Conservation (phyloP, 2,797 vertebrate genomes). For the Peromyscus nudipes region DNA sequence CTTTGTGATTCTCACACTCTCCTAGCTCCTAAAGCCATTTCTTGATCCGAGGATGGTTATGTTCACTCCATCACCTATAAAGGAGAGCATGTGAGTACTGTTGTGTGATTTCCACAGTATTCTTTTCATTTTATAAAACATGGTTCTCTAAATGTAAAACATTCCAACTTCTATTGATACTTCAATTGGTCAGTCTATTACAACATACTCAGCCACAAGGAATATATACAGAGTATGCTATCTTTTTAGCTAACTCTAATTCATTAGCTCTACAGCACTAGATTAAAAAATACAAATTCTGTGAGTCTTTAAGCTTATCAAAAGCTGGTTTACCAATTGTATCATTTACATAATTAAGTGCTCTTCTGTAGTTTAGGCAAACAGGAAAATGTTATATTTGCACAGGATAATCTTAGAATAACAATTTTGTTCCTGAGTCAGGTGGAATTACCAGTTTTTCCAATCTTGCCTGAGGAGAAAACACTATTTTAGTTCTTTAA, state of each 20-base stretch:
- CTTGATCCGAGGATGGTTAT: neutral
- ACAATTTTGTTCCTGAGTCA: neutral
- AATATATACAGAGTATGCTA: neutral
- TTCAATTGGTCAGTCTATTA: neutral
- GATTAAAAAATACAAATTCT: neutral
- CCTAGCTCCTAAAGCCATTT: neutral
- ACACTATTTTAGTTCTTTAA: conserved; percentile 60
- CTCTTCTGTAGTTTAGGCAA: conserved; percentile 22
- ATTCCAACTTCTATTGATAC: neutral
- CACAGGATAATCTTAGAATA: neutral
- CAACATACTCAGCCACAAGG: neutral
- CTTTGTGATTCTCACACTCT: neutral
- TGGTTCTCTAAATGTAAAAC: neutral
- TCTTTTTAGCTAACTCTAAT: neutral
- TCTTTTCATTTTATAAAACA: conserved; percentile 3
- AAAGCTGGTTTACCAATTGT: neutral
- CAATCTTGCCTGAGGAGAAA: neutral
- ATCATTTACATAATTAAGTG: neutral
- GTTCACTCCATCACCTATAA: neutral
- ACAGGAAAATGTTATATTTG: neutral
- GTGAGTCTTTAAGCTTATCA: neutral
- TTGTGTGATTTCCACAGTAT: neutral
- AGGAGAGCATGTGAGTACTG: neutral
- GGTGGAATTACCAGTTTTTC: conserved; percentile 37
- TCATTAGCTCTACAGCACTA: neutral